Conservation (phyloP, 2,888 invertebrate genomes). For the Mactromeris polynyma region DNA sequence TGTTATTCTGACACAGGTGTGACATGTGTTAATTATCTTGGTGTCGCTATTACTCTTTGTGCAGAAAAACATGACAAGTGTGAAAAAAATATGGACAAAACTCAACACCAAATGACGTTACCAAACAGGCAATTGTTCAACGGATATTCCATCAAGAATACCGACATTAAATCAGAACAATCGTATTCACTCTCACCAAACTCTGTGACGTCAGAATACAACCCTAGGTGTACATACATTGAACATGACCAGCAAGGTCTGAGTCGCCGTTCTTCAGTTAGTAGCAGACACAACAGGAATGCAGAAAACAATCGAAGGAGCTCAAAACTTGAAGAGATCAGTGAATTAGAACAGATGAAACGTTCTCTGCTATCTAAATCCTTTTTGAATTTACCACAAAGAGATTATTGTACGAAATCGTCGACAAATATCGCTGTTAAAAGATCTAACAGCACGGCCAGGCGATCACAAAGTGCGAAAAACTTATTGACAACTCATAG, state of each 20-base stretch:
- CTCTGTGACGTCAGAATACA: not conserved
- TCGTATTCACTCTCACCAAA: not conserved
- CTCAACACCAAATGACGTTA: not conserved
- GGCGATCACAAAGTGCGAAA: not conserved
- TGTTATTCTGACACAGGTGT: not conserved
- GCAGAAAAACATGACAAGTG: not conserved
- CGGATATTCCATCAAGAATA: not conserved
- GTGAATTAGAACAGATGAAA: slow-evolving; percentile 1
- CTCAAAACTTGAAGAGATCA: not conserved
- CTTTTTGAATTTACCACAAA: not conserved
- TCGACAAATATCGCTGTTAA: not conserved
- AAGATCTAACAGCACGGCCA: not conserved
- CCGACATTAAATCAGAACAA: not conserved
- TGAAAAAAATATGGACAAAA: not conserved
- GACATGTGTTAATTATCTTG: not conserved
- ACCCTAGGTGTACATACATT: not conserved
- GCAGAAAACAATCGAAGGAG: not conserved
- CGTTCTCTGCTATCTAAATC: not conserved
- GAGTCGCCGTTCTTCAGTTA: not conserved
- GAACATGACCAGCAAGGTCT: not conserved
- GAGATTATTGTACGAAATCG: not conserved
- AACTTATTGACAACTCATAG: not conserved
- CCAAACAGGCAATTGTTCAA: not conserved
- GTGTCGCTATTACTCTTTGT: not conserved
- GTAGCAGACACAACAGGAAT: not conserved